Conservation (phyloP, 2,888 invertebrate species). For the Hoplodrina blanda region DNA sequence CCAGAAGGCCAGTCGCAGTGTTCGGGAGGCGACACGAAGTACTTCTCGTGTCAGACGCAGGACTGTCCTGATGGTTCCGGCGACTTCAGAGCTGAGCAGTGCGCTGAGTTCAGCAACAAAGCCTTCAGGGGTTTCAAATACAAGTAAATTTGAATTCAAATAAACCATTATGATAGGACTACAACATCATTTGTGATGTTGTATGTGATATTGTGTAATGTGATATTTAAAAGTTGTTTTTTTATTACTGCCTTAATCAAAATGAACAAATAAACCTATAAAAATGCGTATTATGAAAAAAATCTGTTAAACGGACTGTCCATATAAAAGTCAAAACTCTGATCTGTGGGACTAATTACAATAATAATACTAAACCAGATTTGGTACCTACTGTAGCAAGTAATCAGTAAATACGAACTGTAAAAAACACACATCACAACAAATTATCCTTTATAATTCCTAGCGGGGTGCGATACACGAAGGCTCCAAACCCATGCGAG, state of each 20-base stretch:
- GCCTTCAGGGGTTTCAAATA: conserved; percentile 96
- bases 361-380: background rate
- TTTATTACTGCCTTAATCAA: background rate
- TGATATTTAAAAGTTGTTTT: background rate
- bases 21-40: conserved; percentile 94
- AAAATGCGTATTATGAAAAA: too few species aligned
- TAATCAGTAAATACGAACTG: background rate
- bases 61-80: conserved; percentile 94
- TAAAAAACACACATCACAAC: background rate
- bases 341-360: background rate
- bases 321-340: too few species aligned
- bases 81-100: conserved; percentile 97
- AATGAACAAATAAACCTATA: too few species aligned
- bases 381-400: background rate
- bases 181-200: background rate
- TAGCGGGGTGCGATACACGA: conserved; percentile 97
- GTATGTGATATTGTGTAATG: too few species aligned
- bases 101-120: conserved; percentile 95
- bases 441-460: background rate
- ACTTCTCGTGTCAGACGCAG: conserved; percentile 98
- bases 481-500: conserved; percentile 97
- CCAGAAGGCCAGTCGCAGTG: conserved; percentile 92
- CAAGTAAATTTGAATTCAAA: conserved; percentile 87
- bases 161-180: background rate
- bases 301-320: too few species aligned